phyloP scores from a whole-genome alignment of 2,797 vertebrate genomes.

The Micropoecilia bifurca region DNA sequence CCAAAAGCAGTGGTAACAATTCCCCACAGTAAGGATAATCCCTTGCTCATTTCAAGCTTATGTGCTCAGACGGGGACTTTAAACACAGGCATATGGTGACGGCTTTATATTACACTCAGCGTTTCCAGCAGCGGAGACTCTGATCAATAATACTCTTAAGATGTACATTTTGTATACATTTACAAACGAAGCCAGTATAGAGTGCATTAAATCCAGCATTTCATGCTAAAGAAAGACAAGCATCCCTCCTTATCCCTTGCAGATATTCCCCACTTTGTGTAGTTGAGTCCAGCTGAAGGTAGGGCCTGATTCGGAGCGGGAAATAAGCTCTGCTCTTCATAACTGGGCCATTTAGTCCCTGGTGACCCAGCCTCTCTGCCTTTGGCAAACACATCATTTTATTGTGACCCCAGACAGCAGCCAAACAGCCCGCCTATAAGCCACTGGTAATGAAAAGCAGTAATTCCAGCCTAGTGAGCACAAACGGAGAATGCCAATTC shows the following conservation, averaged over 20 bases:
- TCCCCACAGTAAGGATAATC: conserved; percentile 67
- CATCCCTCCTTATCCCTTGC: conserved; percentile 49
- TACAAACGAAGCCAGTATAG: conserved; percentile 18
- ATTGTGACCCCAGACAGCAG: conserved; percentile 78
- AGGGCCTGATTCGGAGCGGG: conserved; percentile 68
- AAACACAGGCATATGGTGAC: conserved; percentile 77
- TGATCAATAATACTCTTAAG: conserved; percentile 70
- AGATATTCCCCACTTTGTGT: conserved; percentile 47
- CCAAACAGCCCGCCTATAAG: conserved; percentile 73
- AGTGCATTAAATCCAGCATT: conserved; percentile 22
- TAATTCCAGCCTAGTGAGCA: conserved; percentile 76
- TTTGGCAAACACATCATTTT: conserved; percentile 82
- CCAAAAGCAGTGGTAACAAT: conserved; percentile 49
- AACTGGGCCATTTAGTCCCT: conserved; percentile 82
- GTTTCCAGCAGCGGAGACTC: conserved; percentile 53
- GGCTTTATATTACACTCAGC: conserved; percentile 70
- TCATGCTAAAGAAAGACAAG: conserved; percentile 29
- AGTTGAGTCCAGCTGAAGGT: conserved; percentile 69
- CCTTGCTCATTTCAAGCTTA: conserved; percentile 74
- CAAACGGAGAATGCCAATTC: conserved; percentile 60
- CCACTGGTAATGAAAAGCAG: conserved; percentile 81
- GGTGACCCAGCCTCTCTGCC: conserved; percentile 76
- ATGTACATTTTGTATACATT: conserved; percentile 46
- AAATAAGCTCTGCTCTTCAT: conserved; percentile 80
- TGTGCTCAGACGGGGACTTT: conserved; percentile 67